Evolutionary conservation across 1,140 invertebrate genomes (phyloP).

Genomic region (Parasteatoda tepidariorum): DNA sequence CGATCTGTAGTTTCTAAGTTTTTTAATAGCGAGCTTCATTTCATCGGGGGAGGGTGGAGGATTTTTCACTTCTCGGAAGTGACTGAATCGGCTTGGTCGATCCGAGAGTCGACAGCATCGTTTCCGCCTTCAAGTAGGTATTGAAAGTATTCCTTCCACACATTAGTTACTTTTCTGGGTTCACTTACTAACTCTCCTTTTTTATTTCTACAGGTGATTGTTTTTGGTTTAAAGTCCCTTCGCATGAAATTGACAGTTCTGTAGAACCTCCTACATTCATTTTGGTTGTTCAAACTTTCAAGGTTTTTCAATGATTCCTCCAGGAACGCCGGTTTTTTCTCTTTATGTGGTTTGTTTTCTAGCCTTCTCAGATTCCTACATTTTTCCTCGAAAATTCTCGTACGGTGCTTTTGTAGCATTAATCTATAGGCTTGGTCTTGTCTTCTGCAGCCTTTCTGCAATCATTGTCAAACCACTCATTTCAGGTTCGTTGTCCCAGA

Average conservation of each 20-base stretch:
- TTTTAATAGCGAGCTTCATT: slow-evolving; percentile 6
- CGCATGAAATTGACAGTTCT: slow-evolving; percentile 1
- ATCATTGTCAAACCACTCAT: no score
- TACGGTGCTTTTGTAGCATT: not conserved
- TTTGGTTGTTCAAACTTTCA: not conserved
- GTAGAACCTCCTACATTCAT: not conserved
- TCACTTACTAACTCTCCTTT: not conserved
- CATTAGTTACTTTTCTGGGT: not conserved
- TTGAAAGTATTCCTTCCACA: slow-evolving; percentile 19
- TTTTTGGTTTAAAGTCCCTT: not conserved
- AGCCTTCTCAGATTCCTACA: not conserved
- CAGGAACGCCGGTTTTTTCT: not conserved
- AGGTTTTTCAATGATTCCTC: not conserved
- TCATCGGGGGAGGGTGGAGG: not conserved
- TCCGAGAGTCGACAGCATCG: not conserved
- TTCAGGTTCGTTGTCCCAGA: no score
- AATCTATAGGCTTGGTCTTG: not conserved
- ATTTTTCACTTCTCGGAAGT: not conserved
- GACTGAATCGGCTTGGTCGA: not conserved
- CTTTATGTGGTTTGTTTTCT: not conserved
- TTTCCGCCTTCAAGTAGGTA: slow-evolving; percentile 14
- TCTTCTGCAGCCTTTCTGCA: not conserved
- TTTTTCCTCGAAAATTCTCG: not conserved
- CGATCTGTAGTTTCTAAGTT: no score
- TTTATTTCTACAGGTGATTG: slow-evolving; percentile 2